Percentiles rank a stretch among this genome's conserved stretches.
These are phyloP conservation scores for Andrena camellia DNA, from an alignment of 2,888 invertebrate genomes.

Conservation along the genomic window DNA sequence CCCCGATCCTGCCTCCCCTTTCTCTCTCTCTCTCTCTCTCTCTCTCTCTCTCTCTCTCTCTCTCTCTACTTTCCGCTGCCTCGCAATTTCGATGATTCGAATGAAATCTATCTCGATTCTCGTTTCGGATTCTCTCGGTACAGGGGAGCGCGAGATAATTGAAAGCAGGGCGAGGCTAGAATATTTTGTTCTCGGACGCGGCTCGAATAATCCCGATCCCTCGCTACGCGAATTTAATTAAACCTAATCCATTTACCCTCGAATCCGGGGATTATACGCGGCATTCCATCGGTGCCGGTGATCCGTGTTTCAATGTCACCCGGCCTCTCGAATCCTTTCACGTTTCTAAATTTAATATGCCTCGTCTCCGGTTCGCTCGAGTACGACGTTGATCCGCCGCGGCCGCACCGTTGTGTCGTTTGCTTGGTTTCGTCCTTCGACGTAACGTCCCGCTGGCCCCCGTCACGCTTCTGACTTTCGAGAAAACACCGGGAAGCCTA, in stretches of 20 bases:
- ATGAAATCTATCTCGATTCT: neutral
- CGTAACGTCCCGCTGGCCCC: neutral
- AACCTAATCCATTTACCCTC: conserved; percentile 54
- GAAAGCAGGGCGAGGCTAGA: conserved; percentile 11
- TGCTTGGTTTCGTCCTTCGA: conserved; percentile 37
- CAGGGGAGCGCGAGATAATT: conserved; percentile 17
- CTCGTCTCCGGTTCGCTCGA: neutral
- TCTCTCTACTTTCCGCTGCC: neutral
- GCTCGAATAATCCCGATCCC: conserved; percentile 32
- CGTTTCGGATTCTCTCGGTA: neutral
- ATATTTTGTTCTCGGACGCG: conserved; percentile 33
- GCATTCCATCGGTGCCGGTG: conserved; percentile 7
- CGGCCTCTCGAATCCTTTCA: conserved; percentile 35
- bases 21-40: neutral
- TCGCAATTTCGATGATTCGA: conserved; percentile 17
- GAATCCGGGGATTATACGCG: conserved; percentile 50
- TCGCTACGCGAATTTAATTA: conserved; percentile 55
- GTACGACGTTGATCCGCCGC: neutral
- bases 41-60: neutral
- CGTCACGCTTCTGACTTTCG: conserved; percentile 20
- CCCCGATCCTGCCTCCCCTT: neutral
- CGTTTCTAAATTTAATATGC: conserved; percentile 56
- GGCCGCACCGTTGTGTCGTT: conserved; percentile 9
- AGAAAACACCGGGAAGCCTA: conserved; percentile 7
- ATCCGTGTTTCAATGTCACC: conserved; percentile 52